phyloP scores from a whole-genome alignment of 2,113 vertebrate genomes.

The Apus apus region DNA sequence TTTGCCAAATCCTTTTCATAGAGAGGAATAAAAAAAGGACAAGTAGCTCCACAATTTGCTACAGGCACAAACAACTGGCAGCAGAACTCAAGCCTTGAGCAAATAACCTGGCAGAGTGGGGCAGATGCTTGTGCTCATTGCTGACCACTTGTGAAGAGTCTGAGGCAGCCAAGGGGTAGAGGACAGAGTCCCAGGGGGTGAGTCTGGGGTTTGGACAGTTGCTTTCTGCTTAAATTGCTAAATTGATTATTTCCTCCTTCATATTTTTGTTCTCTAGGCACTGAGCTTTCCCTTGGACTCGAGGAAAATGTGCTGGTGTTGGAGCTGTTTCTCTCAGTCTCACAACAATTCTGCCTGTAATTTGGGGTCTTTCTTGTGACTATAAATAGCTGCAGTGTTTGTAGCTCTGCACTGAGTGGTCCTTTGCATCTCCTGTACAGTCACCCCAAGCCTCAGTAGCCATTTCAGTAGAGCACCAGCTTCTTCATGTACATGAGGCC shows the following conservation, averaged over 20 bases:
- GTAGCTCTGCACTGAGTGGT: neutral
- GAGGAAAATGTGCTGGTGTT: neutral
- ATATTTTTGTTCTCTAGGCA: neutral
- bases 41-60: neutral
- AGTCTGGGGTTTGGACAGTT: neutral
- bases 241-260: neutral
- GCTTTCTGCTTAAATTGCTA: neutral
- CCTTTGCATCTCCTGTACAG: neutral
- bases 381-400: neutral
- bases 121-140: rapidly evolving
- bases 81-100: neutral
- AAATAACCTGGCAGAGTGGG: neutral
- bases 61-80: neutral
- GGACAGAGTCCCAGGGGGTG: neutral
- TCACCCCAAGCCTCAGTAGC: neutral
- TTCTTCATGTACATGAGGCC: rapidly evolving
- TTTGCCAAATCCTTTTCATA: neutral
- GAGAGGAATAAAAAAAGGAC: neutral
- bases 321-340: neutral
- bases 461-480: neutral
- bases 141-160: neutral
- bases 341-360: neutral
- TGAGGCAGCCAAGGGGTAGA: neutral
- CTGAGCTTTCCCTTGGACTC: neutral
- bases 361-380: neutral